Percentiles rank a stretch among this genome's conserved stretches.
Evolutionary conservation across 1,140 invertebrate species (phyloP).

Genomic region (Lucilia sericata): DNA sequence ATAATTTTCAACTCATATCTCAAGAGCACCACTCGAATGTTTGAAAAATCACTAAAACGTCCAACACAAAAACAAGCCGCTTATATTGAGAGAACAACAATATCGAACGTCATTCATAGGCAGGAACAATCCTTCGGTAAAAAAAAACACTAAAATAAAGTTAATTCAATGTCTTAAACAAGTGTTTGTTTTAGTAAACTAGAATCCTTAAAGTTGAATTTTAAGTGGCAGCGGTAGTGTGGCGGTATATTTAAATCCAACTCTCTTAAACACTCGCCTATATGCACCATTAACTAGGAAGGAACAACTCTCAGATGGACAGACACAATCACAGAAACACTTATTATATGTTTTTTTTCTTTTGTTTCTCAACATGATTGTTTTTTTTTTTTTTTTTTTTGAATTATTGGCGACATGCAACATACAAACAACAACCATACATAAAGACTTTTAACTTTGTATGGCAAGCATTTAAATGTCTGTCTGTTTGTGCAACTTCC

Average conservation of each 20-base stretch:
- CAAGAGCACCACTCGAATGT: background rate
- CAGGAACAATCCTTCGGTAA: background rate
- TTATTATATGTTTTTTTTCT: background rate
- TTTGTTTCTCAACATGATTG: background rate
- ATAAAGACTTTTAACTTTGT: background rate
- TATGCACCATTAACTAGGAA: background rate
- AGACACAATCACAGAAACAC: background rate
- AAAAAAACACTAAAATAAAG: background rate
- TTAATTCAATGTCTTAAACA: constrained; percentile 14
- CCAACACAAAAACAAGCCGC: background rate
- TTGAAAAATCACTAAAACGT: background rate
- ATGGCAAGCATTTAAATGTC: background rate
- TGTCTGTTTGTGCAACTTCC: background rate
- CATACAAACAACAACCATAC: background rate
- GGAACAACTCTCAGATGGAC: background rate
- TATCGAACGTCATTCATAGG: background rate
- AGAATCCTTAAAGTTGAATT: background rate
- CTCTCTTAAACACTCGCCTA: background rate
- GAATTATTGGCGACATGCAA: constrained; percentile 28
- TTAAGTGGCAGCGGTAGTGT: background rate
- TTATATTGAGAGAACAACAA: background rate
- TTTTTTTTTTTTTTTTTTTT: background rate
- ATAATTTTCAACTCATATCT: constrained; percentile 9
- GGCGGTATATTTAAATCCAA: background rate
- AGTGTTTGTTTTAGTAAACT: background rate